These are phyloP conservation scores for Mycalesis mineus DNA, from an alignment of 2,888 invertebrate genomes.

Conservation along the genomic window DNA sequence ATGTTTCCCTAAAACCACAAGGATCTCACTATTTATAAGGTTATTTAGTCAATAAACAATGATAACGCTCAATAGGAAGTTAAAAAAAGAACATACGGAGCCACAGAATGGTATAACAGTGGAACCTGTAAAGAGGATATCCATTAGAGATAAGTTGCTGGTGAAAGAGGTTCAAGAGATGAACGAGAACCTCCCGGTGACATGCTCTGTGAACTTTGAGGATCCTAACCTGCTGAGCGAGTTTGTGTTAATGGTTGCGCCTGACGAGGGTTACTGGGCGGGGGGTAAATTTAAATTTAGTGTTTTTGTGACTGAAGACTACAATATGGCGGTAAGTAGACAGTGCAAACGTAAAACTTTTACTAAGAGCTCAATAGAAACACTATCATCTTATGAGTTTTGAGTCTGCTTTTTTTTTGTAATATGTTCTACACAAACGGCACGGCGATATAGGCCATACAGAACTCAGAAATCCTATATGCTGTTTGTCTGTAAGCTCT, in stretches of 20 bases:
- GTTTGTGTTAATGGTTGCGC: slow-evolving; percentile 86
- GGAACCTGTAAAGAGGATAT: slow-evolving; percentile 79
- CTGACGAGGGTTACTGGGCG: slow-evolving; percentile 93
- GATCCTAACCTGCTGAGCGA: slow-evolving; percentile 90
- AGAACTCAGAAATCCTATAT: no score
- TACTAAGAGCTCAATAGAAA: no score
- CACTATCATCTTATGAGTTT: no score
- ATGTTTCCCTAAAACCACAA: slow-evolving; percentile 10
- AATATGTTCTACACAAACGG: no score
- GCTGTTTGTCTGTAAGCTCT: no score
- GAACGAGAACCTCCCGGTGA: slow-evolving; percentile 88
- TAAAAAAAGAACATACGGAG: slow-evolving; percentile 80
- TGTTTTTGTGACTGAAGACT: slow-evolving; percentile 93
- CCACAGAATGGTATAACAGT: slow-evolving; percentile 56
- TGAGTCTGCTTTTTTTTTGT: no score
- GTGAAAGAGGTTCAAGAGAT: slow-evolving; percentile 92
- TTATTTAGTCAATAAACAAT: slow-evolving; percentile 54
- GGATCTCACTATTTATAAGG: slow-evolving; percentile 18
- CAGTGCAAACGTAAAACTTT: background rate
- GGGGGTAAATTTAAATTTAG: slow-evolving; percentile 92
- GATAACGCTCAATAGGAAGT: slow-evolving; percentile 85
- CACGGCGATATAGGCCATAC: no score
- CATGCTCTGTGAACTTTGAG: slow-evolving; percentile 88
- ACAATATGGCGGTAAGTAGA: slow-evolving; percentile 93
- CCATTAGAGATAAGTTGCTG: slow-evolving; percentile 87